Percentiles rank a stretch among this genome's conserved stretches.
Evolutionary conservation across 2,113 vertebrate species (phyloP).

Genomic region (Microcebus tavaratra): DNA sequence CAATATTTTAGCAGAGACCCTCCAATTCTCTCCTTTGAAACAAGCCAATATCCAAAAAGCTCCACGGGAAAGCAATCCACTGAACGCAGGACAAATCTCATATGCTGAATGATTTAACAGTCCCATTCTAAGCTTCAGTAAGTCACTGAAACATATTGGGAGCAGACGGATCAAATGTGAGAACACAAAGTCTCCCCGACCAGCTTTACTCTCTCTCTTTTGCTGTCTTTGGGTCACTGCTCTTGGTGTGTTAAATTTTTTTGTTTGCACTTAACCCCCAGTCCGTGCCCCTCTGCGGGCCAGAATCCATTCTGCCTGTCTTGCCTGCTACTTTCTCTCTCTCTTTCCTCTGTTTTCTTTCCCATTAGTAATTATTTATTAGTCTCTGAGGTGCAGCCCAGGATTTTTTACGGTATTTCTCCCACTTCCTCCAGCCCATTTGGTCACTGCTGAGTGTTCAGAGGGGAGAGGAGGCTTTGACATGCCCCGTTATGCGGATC

Average conservation of each 20-base stretch:
- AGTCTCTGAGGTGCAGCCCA: slow-evolving; percentile 76
- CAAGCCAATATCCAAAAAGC: slow-evolving; percentile 29
- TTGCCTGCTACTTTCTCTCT: slow-evolving; percentile 59
- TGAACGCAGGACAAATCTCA: slow-evolving; percentile 60
- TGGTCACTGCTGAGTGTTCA: slow-evolving; percentile 62
- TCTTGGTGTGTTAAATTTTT: slow-evolving; percentile 1
- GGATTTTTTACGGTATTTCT: slow-evolving; percentile 70
- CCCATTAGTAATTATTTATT: slow-evolving; percentile 78
- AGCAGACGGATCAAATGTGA: slow-evolving; percentile 67
- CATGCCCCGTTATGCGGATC: slow-evolving; percentile 45
- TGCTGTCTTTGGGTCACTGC: slow-evolving; percentile 50
- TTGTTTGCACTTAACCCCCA: slow-evolving; percentile 23
- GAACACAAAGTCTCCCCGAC: slow-evolving; percentile 46
- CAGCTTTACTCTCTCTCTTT: slow-evolving; percentile 12
- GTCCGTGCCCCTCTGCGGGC: slow-evolving; percentile 38
- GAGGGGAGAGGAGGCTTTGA: slow-evolving; percentile 58
- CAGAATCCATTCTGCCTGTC: slow-evolving; percentile 45
- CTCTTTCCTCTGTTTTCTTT: slow-evolving; percentile 74
- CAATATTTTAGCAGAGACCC: slow-evolving; percentile 61
- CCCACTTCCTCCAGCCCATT: slow-evolving; percentile 66
- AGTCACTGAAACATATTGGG: slow-evolving; percentile 67
- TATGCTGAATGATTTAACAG: slow-evolving; percentile 76
- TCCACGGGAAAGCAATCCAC: slow-evolving; percentile 26
- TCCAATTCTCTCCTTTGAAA: slow-evolving; percentile 53
- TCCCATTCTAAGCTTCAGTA: slow-evolving; percentile 51